These are phyloP conservation scores for Scophthalmus maximus DNA, from an alignment of 2,113 vertebrate genomes.

Conservation along the genomic window DNA sequence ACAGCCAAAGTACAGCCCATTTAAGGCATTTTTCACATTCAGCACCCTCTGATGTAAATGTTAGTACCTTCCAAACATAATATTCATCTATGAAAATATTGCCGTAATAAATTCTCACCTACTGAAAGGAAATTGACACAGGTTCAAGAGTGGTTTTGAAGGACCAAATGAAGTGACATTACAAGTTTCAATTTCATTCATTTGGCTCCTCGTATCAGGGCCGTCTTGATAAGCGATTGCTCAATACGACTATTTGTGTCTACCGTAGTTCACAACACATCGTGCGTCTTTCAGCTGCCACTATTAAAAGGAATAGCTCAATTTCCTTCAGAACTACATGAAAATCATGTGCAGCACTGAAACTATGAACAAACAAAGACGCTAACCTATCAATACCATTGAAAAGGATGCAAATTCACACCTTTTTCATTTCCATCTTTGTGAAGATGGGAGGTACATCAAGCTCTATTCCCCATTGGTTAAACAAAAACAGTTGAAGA, in stretches of 20 bases:
- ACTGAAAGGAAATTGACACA: slow-evolving; percentile 33
- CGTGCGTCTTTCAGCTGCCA: slow-evolving; percentile 7
- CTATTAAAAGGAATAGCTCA: slow-evolving; percentile 48
- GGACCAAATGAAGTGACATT: slow-evolving; percentile 36
- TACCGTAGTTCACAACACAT: slow-evolving; percentile 20
- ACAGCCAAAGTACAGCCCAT: slow-evolving; percentile 43
- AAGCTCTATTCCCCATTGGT: slow-evolving; percentile 75
- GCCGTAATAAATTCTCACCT: slow-evolving; percentile 28
- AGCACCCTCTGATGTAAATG: slow-evolving; percentile 54
- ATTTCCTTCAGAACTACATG: slow-evolving; percentile 48
- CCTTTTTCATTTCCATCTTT: slow-evolving; percentile 64
- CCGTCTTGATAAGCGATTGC: slow-evolving; percentile 32
- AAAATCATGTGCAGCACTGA: slow-evolving; percentile 41
- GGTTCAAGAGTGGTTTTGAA: slow-evolving; percentile 24
- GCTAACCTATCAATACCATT: slow-evolving; percentile 64
- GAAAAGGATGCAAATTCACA: slow-evolving; percentile 51
- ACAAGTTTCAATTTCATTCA: slow-evolving; percentile 29
- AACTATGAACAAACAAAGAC: slow-evolving; percentile 61
- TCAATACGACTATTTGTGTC: slow-evolving; percentile 14
- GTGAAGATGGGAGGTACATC: slow-evolving; percentile 63
- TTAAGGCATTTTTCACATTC: slow-evolving; percentile 45
- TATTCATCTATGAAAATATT: slow-evolving; percentile 31
- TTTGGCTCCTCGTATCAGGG: slow-evolving; percentile 19
- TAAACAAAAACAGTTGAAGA: slow-evolving; percentile 76
- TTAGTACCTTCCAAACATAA: slow-evolving; percentile 33